phyloP scores from a whole-genome alignment of 37 sponge, comb jelly and placozoan genomes.

The Mnemiopsis leidyi region DNA sequence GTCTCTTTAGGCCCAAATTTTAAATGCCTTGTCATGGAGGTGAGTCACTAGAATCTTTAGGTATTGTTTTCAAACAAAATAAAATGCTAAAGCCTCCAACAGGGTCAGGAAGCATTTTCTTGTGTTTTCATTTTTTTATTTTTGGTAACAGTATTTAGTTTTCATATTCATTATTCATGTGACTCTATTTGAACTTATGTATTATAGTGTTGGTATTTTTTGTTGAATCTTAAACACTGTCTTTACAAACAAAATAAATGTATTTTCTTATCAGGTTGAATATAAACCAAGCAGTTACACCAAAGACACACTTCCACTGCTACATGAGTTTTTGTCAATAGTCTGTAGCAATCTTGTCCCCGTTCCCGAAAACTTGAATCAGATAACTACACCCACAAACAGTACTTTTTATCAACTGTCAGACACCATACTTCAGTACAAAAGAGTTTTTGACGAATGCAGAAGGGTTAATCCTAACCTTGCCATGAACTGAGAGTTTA shows the following conservation, averaged over 20 bases:
- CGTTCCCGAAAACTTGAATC: constrained; percentile 50
- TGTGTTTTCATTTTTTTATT: too few species aligned
- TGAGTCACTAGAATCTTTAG: too few species aligned
- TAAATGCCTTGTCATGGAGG: constrained; percentile 45
- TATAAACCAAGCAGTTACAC: constrained; percentile 48
- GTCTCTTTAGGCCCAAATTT: constrained; percentile 11
- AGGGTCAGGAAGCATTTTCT: too few species aligned
- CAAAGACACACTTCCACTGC: constrained; percentile 25
- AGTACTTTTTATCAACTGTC: constrained; percentile 19
- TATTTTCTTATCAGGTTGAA: constrained; percentile 14
- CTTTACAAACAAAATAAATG: too few species aligned
- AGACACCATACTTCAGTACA: constrained; percentile 42
- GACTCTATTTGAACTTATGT: too few species aligned
- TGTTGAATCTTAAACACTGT: too few species aligned
- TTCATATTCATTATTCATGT: too few species aligned
- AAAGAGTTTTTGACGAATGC: constrained; percentile 35
- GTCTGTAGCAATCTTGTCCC: background rate
- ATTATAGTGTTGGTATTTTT: too few species aligned
- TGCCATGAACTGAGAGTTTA: background rate
- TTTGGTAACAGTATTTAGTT: too few species aligned
- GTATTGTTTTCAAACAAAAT: too few species aligned
- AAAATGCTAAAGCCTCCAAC: too few species aligned
- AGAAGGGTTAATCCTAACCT: constrained; percentile 50
- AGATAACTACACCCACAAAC: background rate
- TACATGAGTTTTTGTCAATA: constrained; percentile 53